Conservation (phyloP, 2,888 invertebrate species). For the Chironomus tentans region DNA sequence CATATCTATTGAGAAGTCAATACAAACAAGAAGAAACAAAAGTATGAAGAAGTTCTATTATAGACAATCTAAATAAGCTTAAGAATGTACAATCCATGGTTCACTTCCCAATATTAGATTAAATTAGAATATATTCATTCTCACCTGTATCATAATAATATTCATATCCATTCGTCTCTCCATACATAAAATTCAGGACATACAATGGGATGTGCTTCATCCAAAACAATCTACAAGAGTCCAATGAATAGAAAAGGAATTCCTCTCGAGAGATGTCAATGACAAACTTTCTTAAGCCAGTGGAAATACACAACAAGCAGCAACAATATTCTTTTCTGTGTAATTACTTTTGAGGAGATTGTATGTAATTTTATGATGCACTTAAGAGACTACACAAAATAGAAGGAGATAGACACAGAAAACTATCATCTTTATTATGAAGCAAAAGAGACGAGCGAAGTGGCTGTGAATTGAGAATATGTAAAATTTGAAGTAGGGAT, state of each 20-base stretch:
- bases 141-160: background rate
- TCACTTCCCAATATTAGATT: background rate
- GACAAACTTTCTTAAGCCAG: constrained; percentile 6
- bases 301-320: background rate
- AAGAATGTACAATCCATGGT: background rate
- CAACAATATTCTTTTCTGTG: background rate
- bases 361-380: constrained; percentile 15
- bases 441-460: background rate
- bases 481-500: too few species aligned
- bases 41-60: too few species aligned
- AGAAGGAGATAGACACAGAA: too few species aligned
- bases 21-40: too few species aligned
- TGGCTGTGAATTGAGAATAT: too few species aligned
- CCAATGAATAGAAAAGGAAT: background rate
- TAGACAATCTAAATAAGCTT: too few species aligned
- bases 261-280: constrained; percentile 5
- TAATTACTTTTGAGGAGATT: constrained; percentile 10
- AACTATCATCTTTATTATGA: too few species aligned
- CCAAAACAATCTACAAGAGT: background rate
- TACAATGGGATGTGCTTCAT: too few species aligned
- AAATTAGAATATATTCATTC: constrained; percentile 4
- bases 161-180: too few species aligned
- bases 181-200: too few species aligned
- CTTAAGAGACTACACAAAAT: constrained; percentile 5
- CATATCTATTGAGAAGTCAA: too few species aligned